Evolutionary conservation across 2,888 invertebrate species (phyloP).

Genomic region (Campoplex nolae): DNA sequence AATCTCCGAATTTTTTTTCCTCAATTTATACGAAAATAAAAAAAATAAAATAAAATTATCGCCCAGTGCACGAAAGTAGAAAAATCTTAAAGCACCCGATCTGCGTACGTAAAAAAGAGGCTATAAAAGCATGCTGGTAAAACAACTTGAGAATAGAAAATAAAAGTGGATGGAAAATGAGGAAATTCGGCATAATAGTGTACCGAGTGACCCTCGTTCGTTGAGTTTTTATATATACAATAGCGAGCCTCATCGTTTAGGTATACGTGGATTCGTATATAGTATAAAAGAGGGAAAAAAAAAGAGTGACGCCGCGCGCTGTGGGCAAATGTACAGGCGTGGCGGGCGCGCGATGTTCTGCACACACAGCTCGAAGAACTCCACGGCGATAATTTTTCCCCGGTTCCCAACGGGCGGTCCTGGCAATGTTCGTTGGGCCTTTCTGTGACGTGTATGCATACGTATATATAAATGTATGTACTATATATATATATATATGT

Average conservation of each 20-base stretch:
- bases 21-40: too few relatives aligned
- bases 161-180: too few relatives aligned
- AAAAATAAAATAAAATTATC: too few relatives aligned
- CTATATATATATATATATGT: not conserved
- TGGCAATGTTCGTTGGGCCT: conserved; percentile 32
- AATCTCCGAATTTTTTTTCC: too few relatives aligned
- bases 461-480: not conserved
- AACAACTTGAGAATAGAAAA: not conserved
- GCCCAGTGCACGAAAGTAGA: not conserved
- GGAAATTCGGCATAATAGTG: not conserved
- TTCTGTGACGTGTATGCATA: not conserved
- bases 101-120: not conserved
- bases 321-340: conserved; percentile 53
- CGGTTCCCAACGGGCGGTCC: conserved; percentile 62
- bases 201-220: not conserved
- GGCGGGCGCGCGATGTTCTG: conserved; percentile 46
- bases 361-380: conserved; percentile 40
- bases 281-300: not conserved
- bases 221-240: not conserved
- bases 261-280: not conserved
- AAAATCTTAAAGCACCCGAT: not conserved
- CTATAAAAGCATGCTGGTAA: not conserved
- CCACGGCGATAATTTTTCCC: conserved; percentile 62
- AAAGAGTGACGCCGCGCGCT: conserved; percentile 22
- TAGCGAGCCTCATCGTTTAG: conserved; percentile 1